Conservation (phyloP, 2,113 vertebrate genomes). For the Ploceus nigricollis region DNA sequence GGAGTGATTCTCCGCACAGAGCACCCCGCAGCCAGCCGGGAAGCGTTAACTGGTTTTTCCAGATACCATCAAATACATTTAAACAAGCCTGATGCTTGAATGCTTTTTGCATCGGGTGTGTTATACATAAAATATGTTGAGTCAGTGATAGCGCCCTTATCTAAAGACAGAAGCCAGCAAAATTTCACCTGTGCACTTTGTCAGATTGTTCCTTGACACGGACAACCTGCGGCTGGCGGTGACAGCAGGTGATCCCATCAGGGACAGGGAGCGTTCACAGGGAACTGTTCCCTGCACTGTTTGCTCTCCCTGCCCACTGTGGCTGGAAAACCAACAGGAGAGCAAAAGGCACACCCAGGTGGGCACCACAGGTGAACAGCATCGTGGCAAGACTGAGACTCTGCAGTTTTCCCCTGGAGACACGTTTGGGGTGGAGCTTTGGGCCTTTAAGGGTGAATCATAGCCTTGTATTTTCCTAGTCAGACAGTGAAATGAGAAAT, state of each 20-base stretch:
- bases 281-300: not conserved
- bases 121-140: constrained; percentile 99
- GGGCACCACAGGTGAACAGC: not conserved
- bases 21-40: not conserved
- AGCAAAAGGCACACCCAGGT: not conserved
- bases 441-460: not conserved
- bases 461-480: not conserved
- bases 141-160: constrained; percentile 95
- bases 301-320: not conserved
- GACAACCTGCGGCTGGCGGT: constrained; percentile 82
- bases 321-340: constrained; percentile 9
- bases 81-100: constrained; percentile 96
- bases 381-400: rapidly evolving
- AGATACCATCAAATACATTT: constrained; percentile 96
- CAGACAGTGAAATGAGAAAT: not conserved
- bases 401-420: not conserved
- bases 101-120: constrained; percentile 91
- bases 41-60: constrained; percentile 81
- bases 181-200: constrained; percentile 85
- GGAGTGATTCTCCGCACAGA: constrained; percentile 2
- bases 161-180: constrained; percentile 87
- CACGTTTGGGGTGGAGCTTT: not conserved
- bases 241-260: constrained; percentile 85
- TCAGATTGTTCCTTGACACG: constrained; percentile 86
- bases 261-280: constrained; percentile 32